phyloP scores from a whole-genome alignment of 2,888 invertebrate species.

The Coleophora deauratella region DNA sequence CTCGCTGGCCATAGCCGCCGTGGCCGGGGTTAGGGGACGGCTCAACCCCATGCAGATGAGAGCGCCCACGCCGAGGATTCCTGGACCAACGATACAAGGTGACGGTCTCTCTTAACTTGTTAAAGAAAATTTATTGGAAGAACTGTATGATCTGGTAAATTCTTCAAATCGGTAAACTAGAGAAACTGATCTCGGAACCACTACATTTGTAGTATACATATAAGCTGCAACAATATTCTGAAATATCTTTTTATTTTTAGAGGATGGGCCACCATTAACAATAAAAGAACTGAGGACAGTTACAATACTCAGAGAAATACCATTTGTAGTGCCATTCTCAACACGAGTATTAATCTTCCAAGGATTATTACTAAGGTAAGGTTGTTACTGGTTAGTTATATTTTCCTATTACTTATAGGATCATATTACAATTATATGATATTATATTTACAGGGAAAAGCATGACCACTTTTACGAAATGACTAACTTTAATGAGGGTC shows the following conservation, averaged over 20 bases:
- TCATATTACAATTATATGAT: too few species aligned
- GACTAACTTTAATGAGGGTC: constrained; percentile 83
- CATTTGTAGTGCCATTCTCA: constrained; percentile 94
- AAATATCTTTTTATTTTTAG: too few species aligned
- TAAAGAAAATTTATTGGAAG: too few species aligned
- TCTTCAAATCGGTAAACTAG: too few species aligned
- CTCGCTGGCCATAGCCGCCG: constrained; percentile 43
- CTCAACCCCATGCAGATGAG: constrained; percentile 32
- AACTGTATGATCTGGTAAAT: too few species aligned
- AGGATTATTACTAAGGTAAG: constrained; percentile 73
- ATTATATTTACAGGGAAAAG: constrained; percentile 68
- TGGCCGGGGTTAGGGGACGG: constrained; percentile 23
- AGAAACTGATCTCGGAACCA: too few species aligned
- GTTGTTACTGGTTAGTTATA: too few species aligned
- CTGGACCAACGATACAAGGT: constrained; percentile 6
- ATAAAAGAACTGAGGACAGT: constrained; percentile 91
- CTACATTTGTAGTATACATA: too few species aligned
- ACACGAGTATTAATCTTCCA: constrained; percentile 91
- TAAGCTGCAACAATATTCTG: too few species aligned
- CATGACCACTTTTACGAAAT: constrained; percentile 83
- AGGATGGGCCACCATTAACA: constrained; percentile 88
- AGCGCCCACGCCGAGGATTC: constrained; percentile 13
- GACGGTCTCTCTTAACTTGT: background rate
- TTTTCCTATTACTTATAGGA: too few species aligned
- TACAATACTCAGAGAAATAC: constrained; percentile 92